Conservation (phyloP, 2,888 invertebrate species). For the Mesoligia furuncula region DNA sequence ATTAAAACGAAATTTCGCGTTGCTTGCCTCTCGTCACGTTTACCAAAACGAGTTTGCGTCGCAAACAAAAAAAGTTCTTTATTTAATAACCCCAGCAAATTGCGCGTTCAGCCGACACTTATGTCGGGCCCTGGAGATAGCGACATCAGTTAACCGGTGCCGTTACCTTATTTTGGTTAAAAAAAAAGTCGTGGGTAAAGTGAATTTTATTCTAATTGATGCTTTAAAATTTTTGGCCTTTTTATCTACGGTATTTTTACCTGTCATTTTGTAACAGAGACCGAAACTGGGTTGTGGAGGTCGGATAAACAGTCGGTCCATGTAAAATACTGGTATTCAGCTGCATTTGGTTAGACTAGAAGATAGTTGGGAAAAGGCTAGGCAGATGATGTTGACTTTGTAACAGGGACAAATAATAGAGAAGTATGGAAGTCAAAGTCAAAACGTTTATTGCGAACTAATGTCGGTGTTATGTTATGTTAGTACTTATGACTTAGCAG, state of each 20-base stretch:
- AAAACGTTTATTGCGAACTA: no score
- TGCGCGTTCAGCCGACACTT: conserved; percentile 66
- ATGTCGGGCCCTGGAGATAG: conserved; percentile 57
- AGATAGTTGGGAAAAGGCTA: no score
- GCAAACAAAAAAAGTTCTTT: conserved; percentile 69
- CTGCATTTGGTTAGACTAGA: no score
- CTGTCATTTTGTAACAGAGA: neutral
- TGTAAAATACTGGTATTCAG: neutral
- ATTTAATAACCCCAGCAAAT: conserved; percentile 69
- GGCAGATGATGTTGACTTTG: no score
- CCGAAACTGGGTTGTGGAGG: neutral
- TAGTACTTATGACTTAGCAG: no score
- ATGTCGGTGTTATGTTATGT: no score
- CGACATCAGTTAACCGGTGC: conserved; percentile 21
- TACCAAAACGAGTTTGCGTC: conserved; percentile 62
- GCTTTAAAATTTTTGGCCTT: neutral
- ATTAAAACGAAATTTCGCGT: conserved; percentile 57
- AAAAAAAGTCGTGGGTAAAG: conserved; percentile 29
- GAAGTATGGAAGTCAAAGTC: no score
- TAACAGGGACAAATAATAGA: no score
- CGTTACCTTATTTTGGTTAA: conserved; percentile 39
- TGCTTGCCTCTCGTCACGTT: conserved; percentile 64
- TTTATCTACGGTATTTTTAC: conserved; percentile 4
- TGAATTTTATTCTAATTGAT: conserved; percentile 46
- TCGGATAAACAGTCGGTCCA: neutral